phyloP scores from a whole-genome alignment of 2,113 vertebrate genomes.

The Odocoileus virginianus region DNA sequence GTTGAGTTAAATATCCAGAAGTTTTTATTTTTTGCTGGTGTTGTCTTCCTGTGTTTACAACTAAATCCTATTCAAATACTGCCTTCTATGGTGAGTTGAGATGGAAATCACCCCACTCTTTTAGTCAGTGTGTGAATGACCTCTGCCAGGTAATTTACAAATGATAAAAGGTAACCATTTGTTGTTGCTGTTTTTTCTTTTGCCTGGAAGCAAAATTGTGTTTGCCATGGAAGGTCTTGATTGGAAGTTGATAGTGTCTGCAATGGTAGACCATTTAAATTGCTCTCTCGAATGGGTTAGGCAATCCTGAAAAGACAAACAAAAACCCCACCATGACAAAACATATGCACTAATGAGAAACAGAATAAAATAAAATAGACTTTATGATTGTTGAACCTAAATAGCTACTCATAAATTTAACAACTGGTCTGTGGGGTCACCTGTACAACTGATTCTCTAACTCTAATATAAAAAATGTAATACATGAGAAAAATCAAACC shows the following conservation, averaged over 20 bases:
- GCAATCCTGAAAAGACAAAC: neutral
- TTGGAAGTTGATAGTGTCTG: neutral
- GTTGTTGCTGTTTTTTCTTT: neutral
- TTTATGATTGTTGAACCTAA: neutral
- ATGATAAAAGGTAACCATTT: neutral
- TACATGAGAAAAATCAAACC: conserved; percentile 18
- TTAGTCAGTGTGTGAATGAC: neutral
- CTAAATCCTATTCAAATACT: neutral
- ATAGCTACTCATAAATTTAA: conserved; percentile 1
- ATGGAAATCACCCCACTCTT: neutral
- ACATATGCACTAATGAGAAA: conserved; percentile 29
- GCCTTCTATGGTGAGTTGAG: neutral
- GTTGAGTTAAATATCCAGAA: conserved; percentile 32
- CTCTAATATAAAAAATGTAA: conserved; percentile 21
- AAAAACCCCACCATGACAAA: conserved; percentile 7
- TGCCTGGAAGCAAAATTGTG: neutral
- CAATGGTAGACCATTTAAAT: neutral
- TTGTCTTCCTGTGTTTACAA: neutral
- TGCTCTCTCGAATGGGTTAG: neutral
- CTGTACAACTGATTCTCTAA: neutral
- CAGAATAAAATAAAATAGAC: conserved; percentile 29
- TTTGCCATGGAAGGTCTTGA: neutral
- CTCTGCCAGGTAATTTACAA: neutral
- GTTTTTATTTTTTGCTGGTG: neutral
- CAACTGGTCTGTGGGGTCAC: neutral